These are phyloP conservation scores for Forbesichthys agassizii DNA, from an alignment of 2,113 vertebrate genomes.

Conservation along the genomic window DNA sequence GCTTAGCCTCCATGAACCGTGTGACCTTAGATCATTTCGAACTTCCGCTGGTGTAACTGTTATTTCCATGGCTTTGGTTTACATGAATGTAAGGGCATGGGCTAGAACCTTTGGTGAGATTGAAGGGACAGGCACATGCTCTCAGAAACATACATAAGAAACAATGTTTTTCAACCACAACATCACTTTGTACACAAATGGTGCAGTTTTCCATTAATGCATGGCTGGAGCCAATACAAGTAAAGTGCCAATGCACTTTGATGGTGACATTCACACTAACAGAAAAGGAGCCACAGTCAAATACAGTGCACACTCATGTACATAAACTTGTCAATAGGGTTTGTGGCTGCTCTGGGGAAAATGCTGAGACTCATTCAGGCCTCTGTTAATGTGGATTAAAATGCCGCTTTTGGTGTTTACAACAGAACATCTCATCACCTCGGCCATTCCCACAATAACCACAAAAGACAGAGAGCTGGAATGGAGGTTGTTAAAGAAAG, in stretches of 20 bases:
- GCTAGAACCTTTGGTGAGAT: too few species aligned
- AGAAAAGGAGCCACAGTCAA: background rate
- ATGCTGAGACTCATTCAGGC: constrained; percentile 11
- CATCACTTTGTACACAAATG: too few species aligned
- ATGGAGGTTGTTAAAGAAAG: constrained; percentile 20
- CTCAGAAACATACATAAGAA: too few species aligned
- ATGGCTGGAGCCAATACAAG: background rate
- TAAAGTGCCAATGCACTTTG: background rate
- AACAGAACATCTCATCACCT: constrained; percentile 43
- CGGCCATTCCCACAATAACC: constrained; percentile 26
- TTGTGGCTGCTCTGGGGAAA: constrained; percentile 43
- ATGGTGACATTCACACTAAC: background rate
- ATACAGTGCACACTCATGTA: background rate
- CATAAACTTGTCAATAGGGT: constrained; percentile 40
- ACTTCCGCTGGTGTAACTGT: too few species aligned
- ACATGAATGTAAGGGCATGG: too few species aligned
- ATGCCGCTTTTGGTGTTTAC: constrained; percentile 31
- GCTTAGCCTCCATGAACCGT: too few species aligned
- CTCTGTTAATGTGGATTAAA: constrained; percentile 45
- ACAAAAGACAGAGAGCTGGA: constrained; percentile 14
- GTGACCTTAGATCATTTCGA: too few species aligned
- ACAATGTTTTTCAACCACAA: too few species aligned
- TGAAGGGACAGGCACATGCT: too few species aligned
- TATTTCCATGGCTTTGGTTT: too few species aligned
- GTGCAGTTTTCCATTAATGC: too few species aligned